phyloP scores from a whole-genome alignment of 92 coral and sea anemone genomes.

The Bergia sp. region DNA sequence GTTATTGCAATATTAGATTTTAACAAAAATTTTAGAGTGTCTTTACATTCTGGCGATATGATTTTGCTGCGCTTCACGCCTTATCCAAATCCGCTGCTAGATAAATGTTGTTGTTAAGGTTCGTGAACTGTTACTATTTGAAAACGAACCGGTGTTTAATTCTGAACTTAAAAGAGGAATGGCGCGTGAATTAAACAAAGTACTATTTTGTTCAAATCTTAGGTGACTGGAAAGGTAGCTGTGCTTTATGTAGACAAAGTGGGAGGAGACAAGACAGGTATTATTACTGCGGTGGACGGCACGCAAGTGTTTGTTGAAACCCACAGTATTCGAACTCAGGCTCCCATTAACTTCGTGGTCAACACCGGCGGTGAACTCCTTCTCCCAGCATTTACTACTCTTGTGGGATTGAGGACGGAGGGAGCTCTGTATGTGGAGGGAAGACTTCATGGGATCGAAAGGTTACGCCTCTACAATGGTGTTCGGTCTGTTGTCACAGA shows the following conservation, averaged over 20 bases:
- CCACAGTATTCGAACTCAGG: constrained; percentile 58
- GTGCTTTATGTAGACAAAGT: constrained; percentile 50
- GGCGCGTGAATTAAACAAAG: neutral
- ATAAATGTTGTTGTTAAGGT: neutral
- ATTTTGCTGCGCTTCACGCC: neutral
- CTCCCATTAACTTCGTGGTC: constrained; percentile 56
- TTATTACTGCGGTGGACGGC: constrained; percentile 50
- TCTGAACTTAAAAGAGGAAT: no score
- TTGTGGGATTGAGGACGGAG: constrained; percentile 51
- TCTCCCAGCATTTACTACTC: constrained; percentile 55
- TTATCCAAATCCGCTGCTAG: neutral
- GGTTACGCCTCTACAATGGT: constrained; percentile 52
- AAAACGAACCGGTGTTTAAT: neutral
- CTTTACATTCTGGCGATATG: neutral
- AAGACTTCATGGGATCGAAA: constrained; percentile 54
- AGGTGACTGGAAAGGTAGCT: constrained; percentile 53
- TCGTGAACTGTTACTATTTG: neutral
- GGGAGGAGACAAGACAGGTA: constrained; percentile 67
- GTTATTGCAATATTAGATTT: no score
- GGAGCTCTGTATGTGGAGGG: constrained; percentile 59
- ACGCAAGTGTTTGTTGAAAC: constrained; percentile 58
- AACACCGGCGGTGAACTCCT: constrained; percentile 58
- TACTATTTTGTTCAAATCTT: neutral
- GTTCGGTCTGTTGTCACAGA: constrained; percentile 48
- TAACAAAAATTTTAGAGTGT: neutral